phyloP scores from a whole-genome alignment of 2,797 vertebrate genomes.

The Epinephelus awoara region DNA sequence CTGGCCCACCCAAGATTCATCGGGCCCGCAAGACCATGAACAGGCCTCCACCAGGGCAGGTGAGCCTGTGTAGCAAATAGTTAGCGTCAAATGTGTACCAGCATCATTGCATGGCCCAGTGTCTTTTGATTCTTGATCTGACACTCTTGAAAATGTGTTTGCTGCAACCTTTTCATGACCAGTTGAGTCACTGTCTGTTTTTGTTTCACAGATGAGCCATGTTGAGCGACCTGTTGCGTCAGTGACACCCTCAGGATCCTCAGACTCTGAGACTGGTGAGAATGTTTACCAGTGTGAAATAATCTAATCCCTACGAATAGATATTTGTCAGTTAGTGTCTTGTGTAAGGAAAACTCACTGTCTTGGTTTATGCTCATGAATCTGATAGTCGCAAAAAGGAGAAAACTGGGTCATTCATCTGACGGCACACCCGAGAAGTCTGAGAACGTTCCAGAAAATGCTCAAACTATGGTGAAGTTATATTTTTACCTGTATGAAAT shows the following conservation, averaged over 20 bases:
- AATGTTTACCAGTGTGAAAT: neutral
- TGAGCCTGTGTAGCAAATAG: slow-evolving; percentile 57
- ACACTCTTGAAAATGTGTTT: neutral
- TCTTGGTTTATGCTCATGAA: slow-evolving; percentile 1
- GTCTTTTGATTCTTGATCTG: neutral
- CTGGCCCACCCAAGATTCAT: slow-evolving; percentile 89
- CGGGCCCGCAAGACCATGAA: slow-evolving; percentile 94
- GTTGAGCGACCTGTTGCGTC: slow-evolving; percentile 58
- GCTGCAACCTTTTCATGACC: neutral
- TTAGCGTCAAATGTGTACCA: neutral
- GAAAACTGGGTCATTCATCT: slow-evolving; percentile 74
- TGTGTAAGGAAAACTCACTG: neutral
- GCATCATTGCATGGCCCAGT: no score
- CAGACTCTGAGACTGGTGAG: slow-evolving; percentile 75
- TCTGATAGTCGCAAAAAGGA: slow-evolving; percentile 77
- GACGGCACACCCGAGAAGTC: slow-evolving; percentile 55
- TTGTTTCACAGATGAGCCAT: slow-evolving; percentile 67
- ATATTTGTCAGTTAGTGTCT: neutral
- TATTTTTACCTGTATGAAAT: neutral
- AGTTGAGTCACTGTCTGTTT: slow-evolving; percentile 4
- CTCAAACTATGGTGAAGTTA: slow-evolving; percentile 56
- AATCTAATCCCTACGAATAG: neutral
- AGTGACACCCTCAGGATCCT: slow-evolving; percentile 61
- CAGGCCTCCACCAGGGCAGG: slow-evolving; percentile 88
- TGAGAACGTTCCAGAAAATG: slow-evolving; percentile 61